These are phyloP conservation scores for Trichonephila clavata DNA, from an alignment of 1,140 invertebrate genomes.

Conservation along the genomic window DNA sequence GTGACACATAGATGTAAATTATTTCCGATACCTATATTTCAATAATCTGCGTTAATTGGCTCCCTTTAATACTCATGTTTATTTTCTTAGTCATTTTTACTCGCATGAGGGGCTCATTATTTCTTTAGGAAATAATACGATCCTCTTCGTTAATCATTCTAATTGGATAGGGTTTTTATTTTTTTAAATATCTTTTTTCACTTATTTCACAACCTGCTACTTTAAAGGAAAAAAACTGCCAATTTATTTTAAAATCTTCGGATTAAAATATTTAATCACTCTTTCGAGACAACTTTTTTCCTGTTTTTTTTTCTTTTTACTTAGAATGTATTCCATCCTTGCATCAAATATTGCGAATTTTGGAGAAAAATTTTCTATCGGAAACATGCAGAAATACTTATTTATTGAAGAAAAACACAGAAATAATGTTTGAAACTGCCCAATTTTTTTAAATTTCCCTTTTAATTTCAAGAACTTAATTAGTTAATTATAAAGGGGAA, in stretches of 20 bases:
- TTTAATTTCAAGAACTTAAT: no score
- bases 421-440: no score
- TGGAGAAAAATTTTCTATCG: not conserved
- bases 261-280: not conserved
- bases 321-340: not conserved
- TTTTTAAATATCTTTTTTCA: not conserved
- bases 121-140: not conserved
- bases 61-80: not conserved
- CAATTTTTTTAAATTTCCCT: no score
- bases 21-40: constrained; percentile 2
- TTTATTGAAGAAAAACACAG: no score
- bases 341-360: not conserved
- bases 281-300: not conserved
- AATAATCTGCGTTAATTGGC: constrained; percentile 25
- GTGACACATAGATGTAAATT: not conserved
- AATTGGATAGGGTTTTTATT: not conserved
- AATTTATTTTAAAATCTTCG: not conserved
- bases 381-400: no score
- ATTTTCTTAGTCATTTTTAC: not conserved
- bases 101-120: not conserved
- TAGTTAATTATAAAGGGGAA: no score
- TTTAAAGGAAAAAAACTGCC: not conserved
- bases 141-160: constrained; percentile 24
- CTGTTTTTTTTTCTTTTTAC: not conserved
- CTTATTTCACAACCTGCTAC: not conserved